phyloP scores from a whole-genome alignment of 2,797 vertebrate genomes.

The Aselliscus stoliczkanus region DNA sequence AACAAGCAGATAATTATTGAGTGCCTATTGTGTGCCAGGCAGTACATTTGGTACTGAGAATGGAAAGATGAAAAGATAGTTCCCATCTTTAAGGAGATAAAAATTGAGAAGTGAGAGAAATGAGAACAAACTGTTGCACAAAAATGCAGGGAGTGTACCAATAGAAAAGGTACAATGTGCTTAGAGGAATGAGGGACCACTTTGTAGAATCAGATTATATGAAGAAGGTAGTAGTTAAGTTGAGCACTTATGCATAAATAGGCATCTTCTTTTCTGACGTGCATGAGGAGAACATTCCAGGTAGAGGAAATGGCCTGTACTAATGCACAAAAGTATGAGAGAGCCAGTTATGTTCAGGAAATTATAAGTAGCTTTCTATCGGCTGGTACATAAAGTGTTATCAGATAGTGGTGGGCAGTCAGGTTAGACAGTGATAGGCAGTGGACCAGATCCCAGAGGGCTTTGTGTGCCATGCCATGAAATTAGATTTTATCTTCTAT shows the following conservation, averaged over 20 bases:
- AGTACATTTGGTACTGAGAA: not conserved
- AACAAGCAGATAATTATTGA: not conserved
- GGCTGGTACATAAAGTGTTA: not conserved
- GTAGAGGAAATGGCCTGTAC: not conserved
- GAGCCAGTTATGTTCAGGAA: not conserved
- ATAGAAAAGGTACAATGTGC: not conserved
- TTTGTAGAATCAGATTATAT: conserved; percentile 29
- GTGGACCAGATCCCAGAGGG: not conserved
- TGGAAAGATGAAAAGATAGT: not conserved
- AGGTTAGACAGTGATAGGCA: not conserved
- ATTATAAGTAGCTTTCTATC: not conserved
- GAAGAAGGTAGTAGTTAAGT: not conserved
- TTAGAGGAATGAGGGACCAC: not conserved
- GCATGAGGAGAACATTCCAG: not conserved
- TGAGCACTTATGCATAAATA: not conserved
- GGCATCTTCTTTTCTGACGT: not conserved
- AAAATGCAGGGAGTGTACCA: not conserved
- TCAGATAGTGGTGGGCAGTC: not conserved
- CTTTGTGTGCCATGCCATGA: not conserved
- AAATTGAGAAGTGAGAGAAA: not conserved
- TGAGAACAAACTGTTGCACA: not conserved
- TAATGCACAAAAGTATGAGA: not conserved
- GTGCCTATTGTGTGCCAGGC: not conserved
- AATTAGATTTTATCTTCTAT: conserved; percentile 20
- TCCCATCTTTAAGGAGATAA: conserved; percentile 3